Base-by-base conservation (phyloP, 2,888 invertebrate species). In the Coenonympha glycerion region DNA sequence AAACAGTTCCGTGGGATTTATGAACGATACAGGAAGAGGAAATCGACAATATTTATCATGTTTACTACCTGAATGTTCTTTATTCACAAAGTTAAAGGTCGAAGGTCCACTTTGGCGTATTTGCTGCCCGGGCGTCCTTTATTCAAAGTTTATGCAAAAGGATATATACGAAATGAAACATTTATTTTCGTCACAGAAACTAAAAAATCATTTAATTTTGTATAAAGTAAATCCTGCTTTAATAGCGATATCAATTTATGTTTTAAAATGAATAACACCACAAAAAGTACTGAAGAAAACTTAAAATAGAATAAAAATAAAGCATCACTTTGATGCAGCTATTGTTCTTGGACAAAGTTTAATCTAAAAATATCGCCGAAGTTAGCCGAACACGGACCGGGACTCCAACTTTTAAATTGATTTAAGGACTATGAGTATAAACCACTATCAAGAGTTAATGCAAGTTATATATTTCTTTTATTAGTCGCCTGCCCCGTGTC, bases 11-110 rank as follows among this genome's bases (percentile, higher is more conserved):
- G 21, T 26, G 36, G n/a, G 47, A n/a, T n/a, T 28, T 47, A 52
- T 52, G 47, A 47, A 42, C 28, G 36, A 47, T 22, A 11, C 30
- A 36, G 41, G 41, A 42, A 47, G 41, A 21, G 28, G 36, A 34
- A n/a, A 31, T 11, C 36, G 28, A 39, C 13, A 37, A 19, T 49
- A 49, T 42, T 48, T 47, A 42, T 47, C 19, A 24, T 34, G 26
- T 21, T 55, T 50, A 33, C 22, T 48, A 39, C 54, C 47, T 44
- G 16, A 46, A 37, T 51, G 50, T 56, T 58, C 60, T 55, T 57
- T 55, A 54, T 51, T 55, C 47, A 30, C 34, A 33, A 59, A 47
- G 47, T 49, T 30, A 62, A 69, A 69, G 66, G 69, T 59, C 69
- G 64, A 53, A 65, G 71, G 68, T 69, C 65, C 49, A 28, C 44